These are phyloP conservation scores for Hipparchia sbordonii DNA, from an alignment of 2,888 invertebrate genomes.

Conservation along the genomic window DNA sequence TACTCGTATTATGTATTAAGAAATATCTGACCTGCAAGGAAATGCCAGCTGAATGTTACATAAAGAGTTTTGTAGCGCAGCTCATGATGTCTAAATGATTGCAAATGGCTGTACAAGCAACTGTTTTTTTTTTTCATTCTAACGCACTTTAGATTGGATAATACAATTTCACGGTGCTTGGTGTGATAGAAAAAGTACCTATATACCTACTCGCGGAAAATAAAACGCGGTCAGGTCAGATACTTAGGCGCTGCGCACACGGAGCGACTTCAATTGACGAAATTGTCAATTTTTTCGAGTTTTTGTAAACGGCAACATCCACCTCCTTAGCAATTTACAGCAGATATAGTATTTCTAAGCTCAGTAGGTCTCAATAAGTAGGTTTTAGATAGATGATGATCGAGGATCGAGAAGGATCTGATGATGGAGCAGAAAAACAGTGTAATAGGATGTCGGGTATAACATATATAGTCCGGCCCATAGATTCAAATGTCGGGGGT, in stretches of 20 bases:
- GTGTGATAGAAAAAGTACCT: slow-evolving; percentile 58
- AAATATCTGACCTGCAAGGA: not conserved
- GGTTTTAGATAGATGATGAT: too few species aligned
- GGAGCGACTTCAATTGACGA: too few species aligned
- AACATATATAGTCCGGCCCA: too few species aligned
- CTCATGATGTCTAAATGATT: slow-evolving; percentile 15
- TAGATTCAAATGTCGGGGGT: too few species aligned
- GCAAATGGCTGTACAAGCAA: slow-evolving; percentile 42
- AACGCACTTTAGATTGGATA: slow-evolving; percentile 61
- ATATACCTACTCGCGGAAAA: slow-evolving; percentile 61
- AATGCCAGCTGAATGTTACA: slow-evolving; percentile 10
- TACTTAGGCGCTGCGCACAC: slow-evolving; percentile 30
- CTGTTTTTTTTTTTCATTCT: slow-evolving; percentile 67
- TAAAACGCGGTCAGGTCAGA: slow-evolving; percentile 58
- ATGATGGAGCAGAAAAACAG: too few species aligned
- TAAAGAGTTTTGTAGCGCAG: not conserved
- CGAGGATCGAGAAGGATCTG: too few species aligned
- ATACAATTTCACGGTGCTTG: slow-evolving; percentile 77
- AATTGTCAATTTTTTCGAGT: too few species aligned
- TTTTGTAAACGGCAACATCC: too few species aligned
- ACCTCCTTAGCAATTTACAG: too few species aligned
- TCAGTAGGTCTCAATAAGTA: too few species aligned
- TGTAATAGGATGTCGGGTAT: too few species aligned
- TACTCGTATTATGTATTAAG: not conserved
- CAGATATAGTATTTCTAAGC: too few species aligned